Base-by-base conservation (phyloP, 2,888 invertebrate species). In the Ceramica pisi region DNA sequence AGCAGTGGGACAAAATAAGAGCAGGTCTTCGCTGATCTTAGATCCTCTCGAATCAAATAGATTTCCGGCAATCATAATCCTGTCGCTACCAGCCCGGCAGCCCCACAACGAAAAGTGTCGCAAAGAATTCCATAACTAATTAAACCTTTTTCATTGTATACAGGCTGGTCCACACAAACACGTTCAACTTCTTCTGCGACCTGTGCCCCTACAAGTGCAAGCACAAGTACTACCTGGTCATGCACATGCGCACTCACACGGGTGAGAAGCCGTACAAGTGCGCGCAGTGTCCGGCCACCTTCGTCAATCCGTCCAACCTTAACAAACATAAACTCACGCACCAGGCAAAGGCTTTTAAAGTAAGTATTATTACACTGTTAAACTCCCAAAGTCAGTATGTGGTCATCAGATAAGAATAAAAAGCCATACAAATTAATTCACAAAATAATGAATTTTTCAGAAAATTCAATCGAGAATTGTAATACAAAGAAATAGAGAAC, bases 301-400 rank as follows among this genome's bases (percentile, higher is more conserved):
- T 97, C 87, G 97, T 97, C 81, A 97, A 97, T 86, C 96, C 97
- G 6, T 97, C 97, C 21, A 97, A 97, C 89, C 93, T 97, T 70
- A 97, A 97, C 86, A 97, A 97, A 88, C 97, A 97, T 86, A 94
- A 96, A 80, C 93, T 96, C 0, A 96, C 96, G 0, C 97, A 97
- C 53, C 94, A 94, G 84, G 95, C 93, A 80, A 96, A 96, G 80
- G 95, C 94, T 84, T 95, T 94, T 64, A 95, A 95, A 92, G 95
- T 95, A 78, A 75, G 75, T 71, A 56, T 46, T 23, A 53, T 14
- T 21, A 21, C 5, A 31, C 31, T 31, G 31, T 31, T 23, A 51
- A 1, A 23, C 14, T 12, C 9, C 16, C 14, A 9, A 44, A 44
- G 38, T 44, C 14, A 44, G 14, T 16, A 12, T 44, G 16, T 44